Conservation (phyloP, 2,888 invertebrate genomes). For the Piscicola geometra region DNA sequence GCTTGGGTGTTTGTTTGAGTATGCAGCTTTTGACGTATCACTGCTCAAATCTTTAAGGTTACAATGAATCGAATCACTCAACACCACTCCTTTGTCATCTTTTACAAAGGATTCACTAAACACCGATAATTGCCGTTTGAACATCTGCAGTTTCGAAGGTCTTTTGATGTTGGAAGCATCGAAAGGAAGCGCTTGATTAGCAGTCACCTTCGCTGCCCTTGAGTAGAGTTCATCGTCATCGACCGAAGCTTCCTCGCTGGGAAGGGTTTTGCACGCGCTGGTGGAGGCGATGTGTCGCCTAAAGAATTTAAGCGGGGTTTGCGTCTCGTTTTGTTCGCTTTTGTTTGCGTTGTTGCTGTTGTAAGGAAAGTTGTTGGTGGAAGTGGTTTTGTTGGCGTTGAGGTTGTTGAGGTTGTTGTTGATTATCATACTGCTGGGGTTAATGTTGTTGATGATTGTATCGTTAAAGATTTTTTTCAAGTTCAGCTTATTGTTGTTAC, state of each 20-base stretch:
- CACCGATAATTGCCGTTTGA: background rate
- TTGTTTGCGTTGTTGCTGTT: too few relatives aligned
- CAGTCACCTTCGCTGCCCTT: background rate
- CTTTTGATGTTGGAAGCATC: background rate
- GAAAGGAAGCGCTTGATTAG: background rate
- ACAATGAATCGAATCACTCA: background rate
- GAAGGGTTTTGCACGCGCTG: too few relatives aligned
- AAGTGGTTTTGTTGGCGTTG: background rate
- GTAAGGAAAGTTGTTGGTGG: background rate
- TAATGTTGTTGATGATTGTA: background rate
- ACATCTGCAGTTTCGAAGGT: background rate
- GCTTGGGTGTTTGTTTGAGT: too few relatives aligned
- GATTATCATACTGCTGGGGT: background rate
- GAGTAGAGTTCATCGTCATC: background rate
- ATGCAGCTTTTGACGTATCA: too few relatives aligned
- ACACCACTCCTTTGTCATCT: background rate
- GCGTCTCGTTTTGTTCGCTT: too few relatives aligned
- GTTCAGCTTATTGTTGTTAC: background rate
- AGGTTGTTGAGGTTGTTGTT: background rate
- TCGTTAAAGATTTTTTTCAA: slow-evolving; percentile 4
- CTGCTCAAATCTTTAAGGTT: too few relatives aligned
- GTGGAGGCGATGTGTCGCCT: background rate
- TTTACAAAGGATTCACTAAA: background rate
- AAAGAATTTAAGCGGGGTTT: too few relatives aligned
- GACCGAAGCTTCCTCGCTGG: background rate